Evolutionary conservation across 2,797 vertebrate genomes (phyloP).

Genomic region (Karalla daura): DNA sequence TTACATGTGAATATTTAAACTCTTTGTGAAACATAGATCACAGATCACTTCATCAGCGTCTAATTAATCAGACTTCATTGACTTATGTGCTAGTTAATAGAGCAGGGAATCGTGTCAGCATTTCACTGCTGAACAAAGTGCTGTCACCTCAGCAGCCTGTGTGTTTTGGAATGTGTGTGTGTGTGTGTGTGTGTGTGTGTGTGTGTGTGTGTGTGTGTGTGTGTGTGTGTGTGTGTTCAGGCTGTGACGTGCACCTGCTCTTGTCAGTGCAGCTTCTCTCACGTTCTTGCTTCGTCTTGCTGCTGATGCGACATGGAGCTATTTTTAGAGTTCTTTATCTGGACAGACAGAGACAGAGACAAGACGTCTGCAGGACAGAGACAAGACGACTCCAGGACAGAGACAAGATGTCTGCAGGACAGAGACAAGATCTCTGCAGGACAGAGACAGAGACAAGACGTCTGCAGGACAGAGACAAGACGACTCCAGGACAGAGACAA

Average conservation of each 20-base stretch:
- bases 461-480: no score
- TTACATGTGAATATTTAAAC: no score
- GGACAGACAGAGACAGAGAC: not conserved
- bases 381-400: not conserved
- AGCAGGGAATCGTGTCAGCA: no score
- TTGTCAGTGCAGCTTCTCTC: constrained; percentile 31
- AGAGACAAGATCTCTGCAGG: not conserved
- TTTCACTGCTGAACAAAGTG: no score
- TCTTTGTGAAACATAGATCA: no score
- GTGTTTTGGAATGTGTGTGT: not conserved
- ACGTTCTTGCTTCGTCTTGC: constrained; percentile 34
- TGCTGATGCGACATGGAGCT: constrained; percentile 5
- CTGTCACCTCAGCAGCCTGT: no score
- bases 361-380: no score
- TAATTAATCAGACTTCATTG: no score
- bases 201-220: not conserved
- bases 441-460: not conserved
- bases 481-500: not conserved
- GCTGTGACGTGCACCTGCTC: constrained; percentile 29
- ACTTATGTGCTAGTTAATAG: no score
- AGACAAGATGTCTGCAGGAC: not conserved
- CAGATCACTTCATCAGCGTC: no score
- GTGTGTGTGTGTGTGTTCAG: constrained; percentile 1
- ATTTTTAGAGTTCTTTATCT: constrained; percentile 28
- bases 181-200: constrained; percentile 1